phyloP scores from a whole-genome alignment of 2,888 invertebrate species.

The Pterostichus niger region DNA sequence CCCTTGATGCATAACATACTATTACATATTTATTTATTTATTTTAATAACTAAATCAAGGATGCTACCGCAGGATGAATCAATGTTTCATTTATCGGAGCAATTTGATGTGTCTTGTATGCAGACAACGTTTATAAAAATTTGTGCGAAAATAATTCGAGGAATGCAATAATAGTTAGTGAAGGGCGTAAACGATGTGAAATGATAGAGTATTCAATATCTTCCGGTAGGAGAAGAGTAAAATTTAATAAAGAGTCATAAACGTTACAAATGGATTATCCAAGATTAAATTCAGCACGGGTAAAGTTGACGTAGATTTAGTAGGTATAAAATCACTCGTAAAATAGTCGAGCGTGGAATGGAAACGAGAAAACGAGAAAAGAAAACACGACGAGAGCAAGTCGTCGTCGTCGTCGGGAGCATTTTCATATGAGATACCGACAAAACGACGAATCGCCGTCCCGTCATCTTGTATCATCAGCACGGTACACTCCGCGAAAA shows the following conservation, averaged over 20 bases:
- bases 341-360: slow-evolving; percentile 21
- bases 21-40: no score
- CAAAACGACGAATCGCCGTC: slow-evolving; percentile 1
- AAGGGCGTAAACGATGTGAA: background rate
- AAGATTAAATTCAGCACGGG: slow-evolving; percentile 42
- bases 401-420: background rate
- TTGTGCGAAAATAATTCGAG: no score
- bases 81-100: no score
- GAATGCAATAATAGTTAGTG: background rate
- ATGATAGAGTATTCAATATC: slow-evolving; percentile 49
- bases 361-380: slow-evolving; percentile 30
- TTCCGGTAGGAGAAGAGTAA: slow-evolving; percentile 8
- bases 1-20: no score
- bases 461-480: slow-evolving; percentile 11
- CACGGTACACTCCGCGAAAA: background rate
- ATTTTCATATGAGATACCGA: slow-evolving; percentile 12
- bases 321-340: slow-evolving; percentile 37
- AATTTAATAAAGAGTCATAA: slow-evolving; percentile 53
- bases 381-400: background rate
- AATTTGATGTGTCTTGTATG: no score
- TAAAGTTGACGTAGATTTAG: slow-evolving; percentile 34
- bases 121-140: no score
- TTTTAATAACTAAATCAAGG: no score
- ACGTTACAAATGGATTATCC: slow-evolving; percentile 56
- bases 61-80: no score